phyloP scores from a whole-genome alignment of 2,113 vertebrate genomes.

The Leucopsar rothschildi region DNA sequence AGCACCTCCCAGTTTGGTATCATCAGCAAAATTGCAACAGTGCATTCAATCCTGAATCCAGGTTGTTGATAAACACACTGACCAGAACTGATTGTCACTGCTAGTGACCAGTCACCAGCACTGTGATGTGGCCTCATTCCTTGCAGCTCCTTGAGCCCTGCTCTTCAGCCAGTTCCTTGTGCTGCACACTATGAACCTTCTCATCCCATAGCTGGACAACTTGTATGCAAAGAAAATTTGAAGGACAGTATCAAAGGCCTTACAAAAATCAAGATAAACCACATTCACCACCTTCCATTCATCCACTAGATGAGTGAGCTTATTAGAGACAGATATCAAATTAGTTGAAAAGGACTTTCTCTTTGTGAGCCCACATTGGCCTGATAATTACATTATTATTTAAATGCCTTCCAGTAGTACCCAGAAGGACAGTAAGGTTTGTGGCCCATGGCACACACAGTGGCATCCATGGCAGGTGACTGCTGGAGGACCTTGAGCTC shows the following conservation, averaged over 20 bases:
- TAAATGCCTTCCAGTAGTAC: neutral
- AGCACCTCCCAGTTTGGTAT: neutral
- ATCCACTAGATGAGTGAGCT: neutral
- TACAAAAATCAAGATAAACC: neutral
- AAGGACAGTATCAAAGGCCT: neutral
- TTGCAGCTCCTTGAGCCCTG: neutral
- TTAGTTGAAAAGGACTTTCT: neutral
- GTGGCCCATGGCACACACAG: neutral
- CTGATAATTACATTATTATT: neutral
- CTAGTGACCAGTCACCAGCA: neutral
- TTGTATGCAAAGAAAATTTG: neutral
- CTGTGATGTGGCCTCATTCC: too few relatives aligned
- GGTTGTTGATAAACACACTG: neutral
- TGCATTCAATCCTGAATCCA: neutral
- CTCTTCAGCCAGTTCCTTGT: neutral
- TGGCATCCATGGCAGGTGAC: neutral
- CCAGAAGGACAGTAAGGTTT: neutral
- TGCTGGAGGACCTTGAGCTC: neutral
- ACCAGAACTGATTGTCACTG: neutral
- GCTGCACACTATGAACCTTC: accelerated
- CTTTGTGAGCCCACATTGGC: neutral
- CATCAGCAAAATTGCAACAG: neutral
- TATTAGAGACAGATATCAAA: neutral
- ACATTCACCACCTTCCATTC: neutral
- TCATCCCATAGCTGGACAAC: neutral